Conservation (phyloP, 2,888 invertebrate species). For the Spodoptera picta region DNA sequence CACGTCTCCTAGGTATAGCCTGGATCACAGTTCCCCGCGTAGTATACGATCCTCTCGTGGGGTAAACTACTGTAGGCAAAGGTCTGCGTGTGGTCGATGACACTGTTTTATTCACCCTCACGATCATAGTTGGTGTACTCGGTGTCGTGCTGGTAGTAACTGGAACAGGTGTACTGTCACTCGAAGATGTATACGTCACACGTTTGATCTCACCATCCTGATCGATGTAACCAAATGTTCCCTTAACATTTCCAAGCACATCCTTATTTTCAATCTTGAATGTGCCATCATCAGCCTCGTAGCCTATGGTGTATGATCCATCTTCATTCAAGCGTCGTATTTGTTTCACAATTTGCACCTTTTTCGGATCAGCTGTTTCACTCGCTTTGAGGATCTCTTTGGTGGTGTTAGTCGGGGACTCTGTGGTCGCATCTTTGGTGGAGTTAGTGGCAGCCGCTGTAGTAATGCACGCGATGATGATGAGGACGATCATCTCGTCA, state of each 20-base stretch:
- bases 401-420: conserved; percentile 73
- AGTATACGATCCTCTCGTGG: conserved; percentile 87
- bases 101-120: conserved; percentile 83
- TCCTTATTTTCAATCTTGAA: conserved; percentile 95
- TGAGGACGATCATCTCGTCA: conserved; percentile 81
- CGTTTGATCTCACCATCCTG: conserved; percentile 93
- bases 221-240: conserved; percentile 94
- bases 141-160: conserved; percentile 74
- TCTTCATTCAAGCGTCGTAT: conserved; percentile 94
- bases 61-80: conserved; percentile 83
- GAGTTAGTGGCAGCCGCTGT: conserved; percentile 67
- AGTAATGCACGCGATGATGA: conserved; percentile 76
- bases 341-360: conserved; percentile 94
- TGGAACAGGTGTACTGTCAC: conserved; percentile 83
- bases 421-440: conserved; percentile 67
- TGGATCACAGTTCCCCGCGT: conserved; percentile 90
- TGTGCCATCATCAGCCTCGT: conserved; percentile 95
- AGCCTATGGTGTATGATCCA: conserved; percentile 95
- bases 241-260: conserved; percentile 93
- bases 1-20: conserved; percentile 89
- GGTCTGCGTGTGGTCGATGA: conserved; percentile 88
- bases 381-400: conserved; percentile 89
- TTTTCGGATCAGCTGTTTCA: conserved; percentile 91
- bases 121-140: conserved; percentile 82
- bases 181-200: conserved; percentile 91